Percentiles rank a stretch among this genome's conserved stretches.
These are phyloP conservation scores for Tiliqua scincoides DNA, from an alignment of 2,113 vertebrate genomes.

Conservation along the genomic window DNA sequence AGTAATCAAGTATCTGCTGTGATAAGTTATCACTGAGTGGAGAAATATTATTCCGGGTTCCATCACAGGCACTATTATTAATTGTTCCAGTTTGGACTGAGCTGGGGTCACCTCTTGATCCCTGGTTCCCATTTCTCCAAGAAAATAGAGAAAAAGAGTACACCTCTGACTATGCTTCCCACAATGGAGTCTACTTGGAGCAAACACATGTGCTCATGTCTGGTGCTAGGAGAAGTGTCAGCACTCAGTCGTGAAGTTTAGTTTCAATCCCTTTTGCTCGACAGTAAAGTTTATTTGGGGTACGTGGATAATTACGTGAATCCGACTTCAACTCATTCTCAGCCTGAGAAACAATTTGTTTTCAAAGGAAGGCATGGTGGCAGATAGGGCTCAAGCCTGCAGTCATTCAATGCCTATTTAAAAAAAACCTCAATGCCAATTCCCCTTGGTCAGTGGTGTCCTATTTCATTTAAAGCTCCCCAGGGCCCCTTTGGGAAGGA, in stretches of 20 bases:
- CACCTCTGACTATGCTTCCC: not conserved
- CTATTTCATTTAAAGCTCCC: constrained; percentile 42
- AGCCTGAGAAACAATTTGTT: not conserved
- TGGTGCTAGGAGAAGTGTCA: not conserved
- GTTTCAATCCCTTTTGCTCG: not conserved
- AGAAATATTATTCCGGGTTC: not conserved
- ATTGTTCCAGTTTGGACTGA: not conserved
- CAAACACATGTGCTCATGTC: not conserved
- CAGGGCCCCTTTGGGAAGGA: not conserved
- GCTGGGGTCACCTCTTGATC: not conserved
- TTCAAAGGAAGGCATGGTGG: not conserved
- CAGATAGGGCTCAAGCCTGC: not conserved
- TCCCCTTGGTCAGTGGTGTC: constrained; percentile 15
- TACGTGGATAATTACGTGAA: not conserved
- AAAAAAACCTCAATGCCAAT: not conserved
- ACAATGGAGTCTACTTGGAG: not conserved
- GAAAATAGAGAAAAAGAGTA: not conserved
- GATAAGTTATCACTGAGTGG: not conserved
- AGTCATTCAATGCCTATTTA: not conserved
- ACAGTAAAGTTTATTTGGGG: not conserved
- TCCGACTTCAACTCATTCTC: not conserved
- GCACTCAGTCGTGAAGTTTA: not conserved
- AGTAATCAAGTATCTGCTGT: not conserved
- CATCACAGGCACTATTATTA: not conserved
- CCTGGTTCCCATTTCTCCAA: not conserved